Conservation (phyloP, 2,888 invertebrate species). For the Drosophila acutilabella region DNA sequence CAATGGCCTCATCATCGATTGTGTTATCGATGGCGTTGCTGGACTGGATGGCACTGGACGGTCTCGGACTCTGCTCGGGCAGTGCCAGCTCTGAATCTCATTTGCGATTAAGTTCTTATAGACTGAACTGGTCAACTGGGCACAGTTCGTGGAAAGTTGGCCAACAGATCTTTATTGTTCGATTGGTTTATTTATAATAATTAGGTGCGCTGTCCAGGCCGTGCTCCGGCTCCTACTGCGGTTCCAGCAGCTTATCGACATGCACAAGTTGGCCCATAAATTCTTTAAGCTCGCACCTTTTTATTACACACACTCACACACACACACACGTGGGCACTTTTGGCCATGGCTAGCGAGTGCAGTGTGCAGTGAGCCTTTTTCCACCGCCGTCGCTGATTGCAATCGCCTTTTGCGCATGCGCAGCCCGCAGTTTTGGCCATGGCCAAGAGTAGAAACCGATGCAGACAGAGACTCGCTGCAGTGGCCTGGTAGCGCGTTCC, state of each 20-base stretch:
- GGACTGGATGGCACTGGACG: constrained; percentile 12
- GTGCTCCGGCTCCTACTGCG: constrained; percentile 11
- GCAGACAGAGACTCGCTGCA: constrained; percentile 14
- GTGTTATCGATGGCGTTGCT: constrained; percentile 83
- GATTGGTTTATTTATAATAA: constrained; percentile 85
- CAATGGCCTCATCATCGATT: constrained; percentile 74
- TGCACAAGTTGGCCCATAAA: constrained; percentile 78
- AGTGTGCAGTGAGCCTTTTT: constrained; percentile 10
- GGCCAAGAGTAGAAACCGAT: constrained; percentile 3
- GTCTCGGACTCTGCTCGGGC: neutral
- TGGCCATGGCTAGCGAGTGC: constrained; percentile 33
- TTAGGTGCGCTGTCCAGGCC: constrained; percentile 80
- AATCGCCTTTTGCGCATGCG: constrained; percentile 73
- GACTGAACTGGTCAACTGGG: constrained; percentile 39
- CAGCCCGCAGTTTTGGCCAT: constrained; percentile 52
- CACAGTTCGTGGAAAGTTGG: constrained; percentile 76
- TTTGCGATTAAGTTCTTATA: constrained; percentile 83
- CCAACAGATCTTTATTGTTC: constrained; percentile 83
- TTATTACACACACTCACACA: constrained; percentile 81
- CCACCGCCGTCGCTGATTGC: constrained; percentile 59
- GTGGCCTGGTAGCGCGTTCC: constrained; percentile 67
- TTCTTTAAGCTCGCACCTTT: constrained; percentile 84
- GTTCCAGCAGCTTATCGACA: constrained; percentile 73
- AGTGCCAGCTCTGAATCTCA: constrained; percentile 66
- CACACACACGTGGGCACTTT: constrained; percentile 12